A percentile compares a stretch with the other conserved stretches of the same genome.
These are phyloP conservation scores for Cuniculus paca DNA, from an alignment of 2,797 vertebrate species.

Conservation along the genomic window DNA sequence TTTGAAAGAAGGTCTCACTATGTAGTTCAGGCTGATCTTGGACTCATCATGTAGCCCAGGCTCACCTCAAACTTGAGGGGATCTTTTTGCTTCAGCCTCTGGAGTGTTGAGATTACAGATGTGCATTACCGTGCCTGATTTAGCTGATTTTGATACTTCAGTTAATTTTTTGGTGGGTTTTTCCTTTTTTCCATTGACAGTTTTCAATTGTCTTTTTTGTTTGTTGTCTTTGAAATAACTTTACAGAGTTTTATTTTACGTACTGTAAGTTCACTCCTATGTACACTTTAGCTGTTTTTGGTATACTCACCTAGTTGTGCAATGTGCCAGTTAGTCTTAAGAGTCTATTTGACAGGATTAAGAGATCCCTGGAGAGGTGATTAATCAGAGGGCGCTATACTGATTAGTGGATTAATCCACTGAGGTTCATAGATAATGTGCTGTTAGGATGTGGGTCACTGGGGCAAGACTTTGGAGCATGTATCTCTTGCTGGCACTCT, in stretches of 20 bases:
- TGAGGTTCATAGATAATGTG: neutral
- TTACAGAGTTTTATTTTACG: neutral
- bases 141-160: neutral
- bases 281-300: neutral
- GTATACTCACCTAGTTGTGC: neutral
- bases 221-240: neutral
- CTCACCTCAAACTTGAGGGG: neutral
- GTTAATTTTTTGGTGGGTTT: slow-evolving; percentile 13
- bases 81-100: neutral
- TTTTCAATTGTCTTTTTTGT: neutral
- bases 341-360: neutral
- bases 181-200: neutral
- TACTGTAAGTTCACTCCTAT: neutral
- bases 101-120: neutral
- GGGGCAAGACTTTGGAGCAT: neutral
- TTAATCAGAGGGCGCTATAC: neutral
- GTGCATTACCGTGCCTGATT: neutral
- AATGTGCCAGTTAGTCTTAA: neutral
- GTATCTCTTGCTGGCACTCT: neutral
- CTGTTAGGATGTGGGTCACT: neutral
- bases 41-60: neutral
- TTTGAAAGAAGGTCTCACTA: neutral
- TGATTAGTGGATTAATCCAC: neutral
- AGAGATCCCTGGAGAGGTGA: neutral
- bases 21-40: neutral